These are phyloP conservation scores for Calliopsis andreniformis DNA, from an alignment of 1,140 invertebrate genomes.

Conservation along the genomic window DNA sequence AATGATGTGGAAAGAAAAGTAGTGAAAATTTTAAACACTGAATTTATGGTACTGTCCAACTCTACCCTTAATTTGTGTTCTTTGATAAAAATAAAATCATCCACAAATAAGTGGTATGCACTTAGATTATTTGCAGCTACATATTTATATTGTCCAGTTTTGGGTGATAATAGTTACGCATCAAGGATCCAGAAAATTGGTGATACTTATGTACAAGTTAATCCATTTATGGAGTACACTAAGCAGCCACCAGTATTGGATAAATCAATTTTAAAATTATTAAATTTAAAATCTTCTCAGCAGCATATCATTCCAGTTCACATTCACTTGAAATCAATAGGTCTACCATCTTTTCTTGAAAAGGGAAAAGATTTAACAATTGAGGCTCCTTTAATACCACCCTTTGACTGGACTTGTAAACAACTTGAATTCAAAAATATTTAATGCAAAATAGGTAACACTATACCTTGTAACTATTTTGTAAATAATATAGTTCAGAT, in stretches of 20 bases:
- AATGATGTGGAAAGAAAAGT: slow-evolving; percentile 60
- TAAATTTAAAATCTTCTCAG: slow-evolving; percentile 53
- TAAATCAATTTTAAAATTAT: slow-evolving; percentile 48
- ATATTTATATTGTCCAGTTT: slow-evolving; percentile 74
- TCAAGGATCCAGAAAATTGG: slow-evolving; percentile 73
- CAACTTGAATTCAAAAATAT: slow-evolving; percentile 65
- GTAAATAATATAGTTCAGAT: no score
- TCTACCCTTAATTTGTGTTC: slow-evolving; percentile 71
- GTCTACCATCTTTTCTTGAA: slow-evolving; percentile 58
- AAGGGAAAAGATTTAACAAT: slow-evolving; percentile 64
- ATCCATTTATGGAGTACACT: slow-evolving; percentile 67
- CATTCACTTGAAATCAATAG: slow-evolving; percentile 71
- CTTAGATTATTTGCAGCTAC: slow-evolving; percentile 76
- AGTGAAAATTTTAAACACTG: slow-evolving; percentile 65
- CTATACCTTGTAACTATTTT: no score
- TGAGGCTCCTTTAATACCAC: slow-evolving; percentile 71
- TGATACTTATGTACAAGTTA: slow-evolving; percentile 71
- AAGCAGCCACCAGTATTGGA: slow-evolving; percentile 62
- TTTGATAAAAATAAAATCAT: slow-evolving; percentile 73
- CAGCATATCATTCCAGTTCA: slow-evolving; percentile 77
- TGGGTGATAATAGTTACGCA: slow-evolving; percentile 79
- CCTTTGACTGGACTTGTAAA: slow-evolving; percentile 77
- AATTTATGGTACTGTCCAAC: slow-evolving; percentile 67
- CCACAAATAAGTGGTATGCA: slow-evolving; percentile 70
- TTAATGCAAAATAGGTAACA: background rate